Base-by-base conservation (phyloP, 2,888 invertebrate genomes). In the Julus scanicus region DNA sequence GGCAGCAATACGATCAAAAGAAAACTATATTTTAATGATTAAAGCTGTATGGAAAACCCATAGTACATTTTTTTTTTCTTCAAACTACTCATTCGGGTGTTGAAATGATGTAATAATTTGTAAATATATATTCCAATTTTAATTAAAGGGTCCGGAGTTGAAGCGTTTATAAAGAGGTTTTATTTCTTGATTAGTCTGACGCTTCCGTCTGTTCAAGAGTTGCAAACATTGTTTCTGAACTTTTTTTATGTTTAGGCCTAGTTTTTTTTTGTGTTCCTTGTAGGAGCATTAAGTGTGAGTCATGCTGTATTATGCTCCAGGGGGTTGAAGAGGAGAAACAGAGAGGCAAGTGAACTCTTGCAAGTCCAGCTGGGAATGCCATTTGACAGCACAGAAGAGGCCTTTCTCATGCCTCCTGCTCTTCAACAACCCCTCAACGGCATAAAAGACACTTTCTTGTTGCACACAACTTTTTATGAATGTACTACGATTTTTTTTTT, bases 381-480 rank as follows among this genome's bases (percentile, higher is more conserved):
- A 71, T 71, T 71, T 71, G 71, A 71, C 71, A 71, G 71, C 29
- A 71, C 71, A 71, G 71, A 71, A 71, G 29, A 71, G 71, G 71
- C 71, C 71, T 29, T 71, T 71, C 71, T 71, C 63, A 63, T 63
- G 63, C 63, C 63, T 63, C 20, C 20, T 20, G 63, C 63, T 63
- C 63, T 63, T 20, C 63, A 63, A 20, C 63, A 29, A 29, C 71
- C 71, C 71, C 71, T 71, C 71, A 9, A 29, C 71, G 11, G 5
- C 71, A 71, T 71, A 71, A 71, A 71, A 29, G 71, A 71, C 71
- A 71, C 71, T 71, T 71, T 71, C 71, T 71, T 71, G 71, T 71
- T n/a, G 1, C 20, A 29, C 71, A 71, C 71, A 20, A 71, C 71
- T 71, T 71, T 71, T 71, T 71, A 71, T 71, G 57, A 6, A n/a